These are phyloP conservation scores for Diabrotica balteata DNA, from an alignment of 2,888 invertebrate genomes.

Conservation along the genomic window DNA sequence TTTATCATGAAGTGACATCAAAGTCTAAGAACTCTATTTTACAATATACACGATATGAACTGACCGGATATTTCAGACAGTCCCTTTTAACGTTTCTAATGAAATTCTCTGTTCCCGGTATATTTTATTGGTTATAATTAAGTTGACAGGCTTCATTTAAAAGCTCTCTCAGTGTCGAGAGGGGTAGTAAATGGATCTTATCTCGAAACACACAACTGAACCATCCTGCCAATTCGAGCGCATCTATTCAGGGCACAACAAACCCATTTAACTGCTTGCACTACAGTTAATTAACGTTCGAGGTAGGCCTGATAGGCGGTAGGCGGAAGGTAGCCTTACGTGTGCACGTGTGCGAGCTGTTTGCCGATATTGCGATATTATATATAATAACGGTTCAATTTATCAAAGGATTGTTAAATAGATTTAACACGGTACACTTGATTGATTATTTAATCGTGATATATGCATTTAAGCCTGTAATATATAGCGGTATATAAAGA, in stretches of 20 bases:
- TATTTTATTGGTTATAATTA: constrained; percentile 36
- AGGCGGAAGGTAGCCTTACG: constrained; percentile 7
- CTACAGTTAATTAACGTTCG: constrained; percentile 46
- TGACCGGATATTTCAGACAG: too few relatives aligned
- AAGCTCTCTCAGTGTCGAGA: constrained; percentile 25
- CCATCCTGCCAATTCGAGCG: constrained; percentile 44
- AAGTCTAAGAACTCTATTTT: too few relatives aligned
- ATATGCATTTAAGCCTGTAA: too few relatives aligned
- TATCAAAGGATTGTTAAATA: background rate
- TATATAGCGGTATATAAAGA: too few relatives aligned
- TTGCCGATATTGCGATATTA: background rate
- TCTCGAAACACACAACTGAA: constrained; percentile 37
- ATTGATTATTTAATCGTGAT: too few relatives aligned
- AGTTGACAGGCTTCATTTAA: constrained; percentile 31
- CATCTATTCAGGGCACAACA: constrained; percentile 42
- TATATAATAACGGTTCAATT: constrained; percentile 2
- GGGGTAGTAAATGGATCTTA: constrained; percentile 42
- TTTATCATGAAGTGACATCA: too few relatives aligned
- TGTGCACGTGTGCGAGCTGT: constrained; percentile 6
- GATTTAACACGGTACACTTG: background rate
- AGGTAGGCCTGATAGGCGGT: constrained; percentile 31
- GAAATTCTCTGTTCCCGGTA: constrained; percentile 2
- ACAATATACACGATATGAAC: too few relatives aligned
- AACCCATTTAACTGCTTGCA: constrained; percentile 44
- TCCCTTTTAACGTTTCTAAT: too few relatives aligned